These are phyloP conservation scores for Hypomecis punctinalis DNA, from an alignment of 2,888 invertebrate species.

Conservation along the genomic window DNA sequence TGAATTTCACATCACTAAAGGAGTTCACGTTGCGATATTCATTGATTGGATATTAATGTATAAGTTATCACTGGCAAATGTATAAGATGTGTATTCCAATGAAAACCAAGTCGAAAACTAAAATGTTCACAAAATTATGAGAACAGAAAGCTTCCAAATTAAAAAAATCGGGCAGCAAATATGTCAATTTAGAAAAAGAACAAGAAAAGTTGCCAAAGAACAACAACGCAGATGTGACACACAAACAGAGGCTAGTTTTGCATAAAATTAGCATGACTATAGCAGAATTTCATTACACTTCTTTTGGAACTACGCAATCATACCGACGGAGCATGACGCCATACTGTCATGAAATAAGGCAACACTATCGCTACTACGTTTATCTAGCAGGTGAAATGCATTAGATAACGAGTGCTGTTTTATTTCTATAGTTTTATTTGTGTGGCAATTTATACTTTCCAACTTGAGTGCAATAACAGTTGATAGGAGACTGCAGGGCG, in stretches of 20 bases:
- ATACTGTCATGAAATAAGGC: constrained; percentile 50
- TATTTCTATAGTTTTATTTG: constrained; percentile 25
- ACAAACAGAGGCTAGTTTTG: constrained; percentile 32
- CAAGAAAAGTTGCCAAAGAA: constrained; percentile 25
- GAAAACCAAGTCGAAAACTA: too few relatives aligned
- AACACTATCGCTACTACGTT: constrained; percentile 38
- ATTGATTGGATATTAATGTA: too few relatives aligned
- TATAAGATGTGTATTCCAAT: background rate
- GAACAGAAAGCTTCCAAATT: background rate
- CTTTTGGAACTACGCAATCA: constrained; percentile 52
- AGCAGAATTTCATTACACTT: constrained; percentile 43
- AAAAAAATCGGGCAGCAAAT: background rate
- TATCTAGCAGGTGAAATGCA: constrained; percentile 45
- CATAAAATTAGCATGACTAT: constrained; percentile 44
- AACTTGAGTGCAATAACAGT: constrained; percentile 18
- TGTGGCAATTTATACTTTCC: constrained; percentile 24
- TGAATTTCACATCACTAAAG: constrained; percentile 9
- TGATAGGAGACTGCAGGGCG: background rate
- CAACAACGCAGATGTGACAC: constrained; percentile 27
- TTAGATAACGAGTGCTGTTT: constrained; percentile 37
- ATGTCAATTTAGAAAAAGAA: background rate
- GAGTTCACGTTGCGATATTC: constrained; percentile 12
- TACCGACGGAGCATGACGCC: constrained; percentile 56
- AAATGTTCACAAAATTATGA: too few relatives aligned
- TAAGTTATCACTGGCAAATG: too few relatives aligned